Evolutionary conservation across 1,140 invertebrate genomes (phyloP), one percentile per base, ranked within the genome.

Genomic region (Elymnias hypermnestra): DNA sequence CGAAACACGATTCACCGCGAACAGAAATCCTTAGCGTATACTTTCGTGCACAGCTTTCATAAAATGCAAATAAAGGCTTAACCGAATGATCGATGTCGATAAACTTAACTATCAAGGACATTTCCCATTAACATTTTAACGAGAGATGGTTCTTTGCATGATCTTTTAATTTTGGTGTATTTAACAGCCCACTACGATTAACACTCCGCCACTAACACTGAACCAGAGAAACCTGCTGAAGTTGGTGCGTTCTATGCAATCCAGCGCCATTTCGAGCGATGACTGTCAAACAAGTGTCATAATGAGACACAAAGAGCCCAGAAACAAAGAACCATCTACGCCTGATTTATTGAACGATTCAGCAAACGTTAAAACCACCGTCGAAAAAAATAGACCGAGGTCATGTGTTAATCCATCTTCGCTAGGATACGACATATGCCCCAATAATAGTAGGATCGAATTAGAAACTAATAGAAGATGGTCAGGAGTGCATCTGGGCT

Each of bases 401-500:
- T 93, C 92, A 0, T 93, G 92, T 62, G 87, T 92, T 4, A 89
- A 91, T 58, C 87, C 85, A 44, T 76, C 72, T 25, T 57, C 70
- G 44, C 84, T 72, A 56, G 87, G 70, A 53, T 88, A 60, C 74
- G 87, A 83, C 56, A 75, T 70, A 44, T 86, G 64, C 72, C 87
- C 70, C 39, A 84, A 68, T 45, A 83, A 82, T 41, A 87, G 89
- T 55, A 88, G 87, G 40, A 87, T 86, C 50, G 90, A 91, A 39
- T 85, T 83, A 36, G 87, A 89, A 18, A 84, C 86, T 1, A 91
- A 90, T 47, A 92, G 93, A 60, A 86, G 93, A 43, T 94, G 93
- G 91, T 93, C 92, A 26, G 91, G 90, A 23, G 89, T 92, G 19
- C 90, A 92, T 38, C 75, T 92, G 15, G 90, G 91, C 29, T 90